Conservation (phyloP, 2,888 invertebrate species). For the Parasteatoda lunata region DNA sequence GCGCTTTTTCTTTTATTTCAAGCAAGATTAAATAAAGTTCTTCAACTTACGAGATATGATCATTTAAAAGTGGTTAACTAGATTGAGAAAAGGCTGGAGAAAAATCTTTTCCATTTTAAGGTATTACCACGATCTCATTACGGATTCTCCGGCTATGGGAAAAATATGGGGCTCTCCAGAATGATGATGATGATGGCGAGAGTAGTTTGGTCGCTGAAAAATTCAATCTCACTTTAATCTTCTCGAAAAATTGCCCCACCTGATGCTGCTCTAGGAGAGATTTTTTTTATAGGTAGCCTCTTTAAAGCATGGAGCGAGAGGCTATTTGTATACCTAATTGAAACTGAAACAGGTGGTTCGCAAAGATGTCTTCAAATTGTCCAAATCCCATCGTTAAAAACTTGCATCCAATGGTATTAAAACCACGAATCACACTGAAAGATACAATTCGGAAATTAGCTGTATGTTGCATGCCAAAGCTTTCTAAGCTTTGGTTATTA, state of each 20-base stretch:
- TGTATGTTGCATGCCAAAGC: too few relatives aligned
- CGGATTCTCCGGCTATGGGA: slow-evolving; percentile 9
- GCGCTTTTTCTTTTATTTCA: neutral
- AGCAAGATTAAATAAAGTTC: slow-evolving; percentile 25
- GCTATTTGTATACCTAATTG: too few relatives aligned
- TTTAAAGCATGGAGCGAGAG: too few relatives aligned
- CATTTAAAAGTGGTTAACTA: slow-evolving; percentile 51
- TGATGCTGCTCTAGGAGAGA: slow-evolving; percentile 28
- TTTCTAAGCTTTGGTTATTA: too few relatives aligned
- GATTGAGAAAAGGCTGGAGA: slow-evolving; percentile 12
- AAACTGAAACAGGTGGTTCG: too few relatives aligned
- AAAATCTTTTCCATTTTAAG: slow-evolving; percentile 33
- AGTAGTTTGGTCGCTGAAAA: slow-evolving; percentile 8
- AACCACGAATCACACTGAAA: too few relatives aligned
- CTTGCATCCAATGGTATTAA: too few relatives aligned
- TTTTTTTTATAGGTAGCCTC: neutral
- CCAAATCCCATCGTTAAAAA: too few relatives aligned
- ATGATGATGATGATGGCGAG: slow-evolving; percentile 44
- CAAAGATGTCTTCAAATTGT: too few relatives aligned
- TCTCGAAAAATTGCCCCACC: slow-evolving; percentile 27
- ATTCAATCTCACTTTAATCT: slow-evolving; percentile 13
- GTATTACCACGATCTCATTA: slow-evolving; percentile 32
- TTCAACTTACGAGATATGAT: slow-evolving; percentile 40
- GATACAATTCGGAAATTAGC: too few relatives aligned
- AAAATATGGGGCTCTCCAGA: slow-evolving; percentile 5